Base-by-base conservation (phyloP, 2,888 invertebrate genomes). In the Ptilodon capucinus region DNA sequence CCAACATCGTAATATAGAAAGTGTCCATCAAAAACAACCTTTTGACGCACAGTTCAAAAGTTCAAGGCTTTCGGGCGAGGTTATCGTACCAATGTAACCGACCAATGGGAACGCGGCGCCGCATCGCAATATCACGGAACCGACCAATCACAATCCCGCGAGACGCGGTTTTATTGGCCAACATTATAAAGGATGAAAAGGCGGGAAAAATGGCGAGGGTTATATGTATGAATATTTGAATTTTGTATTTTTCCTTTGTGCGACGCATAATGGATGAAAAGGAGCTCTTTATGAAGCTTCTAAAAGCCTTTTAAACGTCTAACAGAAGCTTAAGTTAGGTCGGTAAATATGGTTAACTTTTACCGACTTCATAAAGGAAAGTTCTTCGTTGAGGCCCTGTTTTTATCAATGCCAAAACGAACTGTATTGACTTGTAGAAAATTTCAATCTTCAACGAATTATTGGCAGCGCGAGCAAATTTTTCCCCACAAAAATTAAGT, bases 1-100 rank as follows among this genome's bases (percentile, higher is more conserved):
- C n/a, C n/a, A n/a, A 28, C 17, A 18, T 19, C 11, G 36, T 18
- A n/a, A 19, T 11, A n/a, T 5, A 18, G 9, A 14, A n/a, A 4
- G 6, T 54, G 47, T 50, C 44, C 45, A 46, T 57, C 40, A 38
- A 50, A 45, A 50, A 55, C 48, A 30, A 55, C 61, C 54, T 67
- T 58, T 51, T 54, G 53, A 54, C 48, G 48, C 40, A 54, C 55
- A 57, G 59, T 54, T 53, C 60, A 57, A 60, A 66, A 67, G 73
- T 74, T 81, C 79, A 79, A 77, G 77, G 76, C 66, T 47, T 69
- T 59, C 40, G 42, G 35, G 42, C 59, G 66, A 75, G 78, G 71
- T 76, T 57, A 57, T 60, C 66, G 71, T 61, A 68, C 79, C 53
- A 25, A 14, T 21, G 11, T 40, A 36, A 51, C 54, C 59, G 43